Conservation (phyloP, 2,888 invertebrate genomes). For the Thysanoteuthis rhombus region DNA sequence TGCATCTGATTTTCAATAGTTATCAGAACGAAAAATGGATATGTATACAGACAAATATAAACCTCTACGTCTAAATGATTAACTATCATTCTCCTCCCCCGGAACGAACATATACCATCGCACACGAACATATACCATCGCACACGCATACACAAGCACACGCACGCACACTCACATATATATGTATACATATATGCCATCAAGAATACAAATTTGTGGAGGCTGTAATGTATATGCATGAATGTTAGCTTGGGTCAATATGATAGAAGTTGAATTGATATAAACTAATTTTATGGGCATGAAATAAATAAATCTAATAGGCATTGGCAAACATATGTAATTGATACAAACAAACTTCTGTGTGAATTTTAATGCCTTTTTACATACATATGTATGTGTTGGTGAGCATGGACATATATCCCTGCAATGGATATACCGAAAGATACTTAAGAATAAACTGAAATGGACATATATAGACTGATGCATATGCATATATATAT, state of each 20-base stretch:
- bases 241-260: neutral
- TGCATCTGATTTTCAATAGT: too few relatives aligned
- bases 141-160: neutral
- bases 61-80: too few relatives aligned
- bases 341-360: neutral
- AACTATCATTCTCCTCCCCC: too few relatives aligned
- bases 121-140: neutral
- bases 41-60: too few relatives aligned
- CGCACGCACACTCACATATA: neutral
- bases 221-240: neutral
- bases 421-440: neutral
- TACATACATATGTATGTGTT: conserved; percentile 12
- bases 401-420: neutral
- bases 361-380: neutral
- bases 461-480: neutral
- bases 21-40: too few relatives aligned
- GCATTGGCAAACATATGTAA: neutral
- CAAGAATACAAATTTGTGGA: neutral
- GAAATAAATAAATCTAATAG: neutral
- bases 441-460: neutral
- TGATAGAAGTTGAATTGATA: neutral
- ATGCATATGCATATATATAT: neutral
- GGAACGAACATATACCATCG: too few relatives aligned
- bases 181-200: neutral
- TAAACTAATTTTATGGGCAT: neutral